These are phyloP conservation scores for Mustela lutreola DNA, from an alignment of 2,113 vertebrate genomes.

Conservation along the genomic window DNA sequence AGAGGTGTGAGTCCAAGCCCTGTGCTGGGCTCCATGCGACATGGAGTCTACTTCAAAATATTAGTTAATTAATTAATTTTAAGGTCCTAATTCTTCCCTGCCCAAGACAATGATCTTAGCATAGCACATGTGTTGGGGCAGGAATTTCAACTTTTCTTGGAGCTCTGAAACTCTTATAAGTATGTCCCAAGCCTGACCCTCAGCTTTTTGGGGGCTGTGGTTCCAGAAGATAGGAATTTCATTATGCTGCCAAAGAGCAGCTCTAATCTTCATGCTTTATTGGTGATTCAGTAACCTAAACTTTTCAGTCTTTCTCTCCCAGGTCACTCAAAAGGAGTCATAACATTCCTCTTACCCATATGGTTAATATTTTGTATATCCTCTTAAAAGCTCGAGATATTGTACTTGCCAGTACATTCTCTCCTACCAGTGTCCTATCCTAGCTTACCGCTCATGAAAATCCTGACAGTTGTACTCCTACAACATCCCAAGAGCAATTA, in stretches of 20 bases:
- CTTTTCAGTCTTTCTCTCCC: not conserved
- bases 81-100: not conserved
- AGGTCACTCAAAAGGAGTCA: not conserved
- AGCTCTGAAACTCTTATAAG: not conserved
- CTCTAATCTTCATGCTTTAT: slow-evolving; percentile 10
- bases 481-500: not conserved
- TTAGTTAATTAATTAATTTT: no score
- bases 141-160: not conserved
- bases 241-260: not conserved
- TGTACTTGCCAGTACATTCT: not conserved
- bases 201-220: not conserved
- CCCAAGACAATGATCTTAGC: not conserved
- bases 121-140: not conserved
- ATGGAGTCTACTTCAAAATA: not conserved
- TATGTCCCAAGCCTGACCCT: not conserved
- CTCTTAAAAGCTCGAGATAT: not conserved
- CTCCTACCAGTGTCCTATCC: not conserved
- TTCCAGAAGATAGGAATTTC: not conserved
- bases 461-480: not conserved
- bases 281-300: slow-evolving; percentile 5
- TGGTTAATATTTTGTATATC: not conserved
- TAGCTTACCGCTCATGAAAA: not conserved
- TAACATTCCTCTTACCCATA: not conserved
- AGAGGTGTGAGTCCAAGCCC: no score
- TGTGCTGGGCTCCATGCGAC: not conserved